These are phyloP conservation scores for Cataglyphis albicans DNA, from an alignment of 2,888 invertebrate species.

Conservation along the genomic window DNA sequence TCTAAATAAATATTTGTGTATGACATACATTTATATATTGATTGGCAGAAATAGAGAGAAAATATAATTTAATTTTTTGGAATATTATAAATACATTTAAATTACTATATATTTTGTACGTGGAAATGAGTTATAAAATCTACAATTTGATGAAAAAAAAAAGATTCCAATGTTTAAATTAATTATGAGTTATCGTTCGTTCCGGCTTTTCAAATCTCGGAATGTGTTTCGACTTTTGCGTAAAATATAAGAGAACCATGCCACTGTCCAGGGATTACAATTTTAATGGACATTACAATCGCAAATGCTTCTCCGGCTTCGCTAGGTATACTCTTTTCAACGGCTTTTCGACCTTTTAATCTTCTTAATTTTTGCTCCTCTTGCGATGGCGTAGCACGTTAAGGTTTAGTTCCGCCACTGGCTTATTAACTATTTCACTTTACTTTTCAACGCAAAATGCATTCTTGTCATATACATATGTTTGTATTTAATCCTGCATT, in stretches of 20 bases:
- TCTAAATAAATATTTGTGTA: background rate
- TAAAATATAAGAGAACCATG: slow-evolving; percentile 51
- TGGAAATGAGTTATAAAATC: slow-evolving; percentile 1
- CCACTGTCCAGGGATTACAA: slow-evolving; percentile 46
- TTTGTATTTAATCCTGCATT: slow-evolving; percentile 46
- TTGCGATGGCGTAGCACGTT: slow-evolving; percentile 49
- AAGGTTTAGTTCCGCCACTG: slow-evolving; percentile 58
- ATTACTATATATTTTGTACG: slow-evolving; percentile 20
- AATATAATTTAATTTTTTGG: slow-evolving; percentile 31
- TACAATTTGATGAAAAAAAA: slow-evolving; percentile 7
- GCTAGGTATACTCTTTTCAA: slow-evolving; percentile 52
- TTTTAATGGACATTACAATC: slow-evolving; percentile 57
- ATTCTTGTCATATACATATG: slow-evolving; percentile 34
- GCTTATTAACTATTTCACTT: slow-evolving; percentile 63
- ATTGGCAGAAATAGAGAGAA: background rate
- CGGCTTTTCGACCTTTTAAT: slow-evolving; percentile 57
- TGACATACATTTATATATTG: background rate
- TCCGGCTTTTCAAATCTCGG: slow-evolving; percentile 32
- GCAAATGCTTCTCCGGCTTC: slow-evolving; percentile 54
- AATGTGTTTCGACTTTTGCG: slow-evolving; percentile 52
- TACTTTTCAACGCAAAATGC: slow-evolving; percentile 58
- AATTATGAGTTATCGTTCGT: slow-evolving; percentile 18
- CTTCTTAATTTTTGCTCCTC: slow-evolving; percentile 57
- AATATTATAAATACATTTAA: slow-evolving; percentile 4
- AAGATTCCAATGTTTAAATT: slow-evolving; percentile 23